Evolutionary conservation across 2,113 vertebrate genomes (phyloP).

Genomic region (Dryoscopus gambensis): DNA sequence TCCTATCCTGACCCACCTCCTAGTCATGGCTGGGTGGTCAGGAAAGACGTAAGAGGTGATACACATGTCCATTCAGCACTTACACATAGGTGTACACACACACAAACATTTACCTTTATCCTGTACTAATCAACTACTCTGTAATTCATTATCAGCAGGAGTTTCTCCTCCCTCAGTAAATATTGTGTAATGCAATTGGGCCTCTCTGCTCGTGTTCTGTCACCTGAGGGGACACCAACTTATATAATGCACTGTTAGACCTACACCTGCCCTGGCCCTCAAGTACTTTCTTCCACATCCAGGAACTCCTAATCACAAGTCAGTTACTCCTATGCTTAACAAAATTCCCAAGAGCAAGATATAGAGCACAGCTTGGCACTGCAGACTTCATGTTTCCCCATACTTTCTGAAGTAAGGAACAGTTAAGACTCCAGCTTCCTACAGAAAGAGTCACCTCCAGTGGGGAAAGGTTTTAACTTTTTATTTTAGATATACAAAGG

Average conservation of each 20-base stretch:
- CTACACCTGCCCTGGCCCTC: not conserved
- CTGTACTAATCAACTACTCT: not conserved
- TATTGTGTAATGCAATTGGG: not conserved
- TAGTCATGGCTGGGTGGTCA: not conserved
- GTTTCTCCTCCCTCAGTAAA: constrained; percentile 15
- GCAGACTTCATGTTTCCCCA: not conserved
- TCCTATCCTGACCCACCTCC: not conserved
- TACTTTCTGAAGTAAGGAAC: not conserved
- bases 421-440: not conserved
- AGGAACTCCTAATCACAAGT: not conserved
- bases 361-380: not conserved
- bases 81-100: not conserved
- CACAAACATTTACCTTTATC: not conserved
- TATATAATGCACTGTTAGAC: not conserved
- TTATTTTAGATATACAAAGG: not conserved
- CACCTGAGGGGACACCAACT: not conserved
- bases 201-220: not conserved
- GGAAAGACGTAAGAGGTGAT: not conserved
- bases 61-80: not conserved
- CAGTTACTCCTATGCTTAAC: not conserved
- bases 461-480: not conserved
- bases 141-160: not conserved
- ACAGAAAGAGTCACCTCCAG: not conserved
- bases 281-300: not conserved
- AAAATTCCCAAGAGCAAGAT: not conserved